Evolutionary conservation across 1,140 invertebrate species (phyloP), one percentile per base, ranked within the genome.

Genomic region (Spodoptera frugiperda): DNA sequence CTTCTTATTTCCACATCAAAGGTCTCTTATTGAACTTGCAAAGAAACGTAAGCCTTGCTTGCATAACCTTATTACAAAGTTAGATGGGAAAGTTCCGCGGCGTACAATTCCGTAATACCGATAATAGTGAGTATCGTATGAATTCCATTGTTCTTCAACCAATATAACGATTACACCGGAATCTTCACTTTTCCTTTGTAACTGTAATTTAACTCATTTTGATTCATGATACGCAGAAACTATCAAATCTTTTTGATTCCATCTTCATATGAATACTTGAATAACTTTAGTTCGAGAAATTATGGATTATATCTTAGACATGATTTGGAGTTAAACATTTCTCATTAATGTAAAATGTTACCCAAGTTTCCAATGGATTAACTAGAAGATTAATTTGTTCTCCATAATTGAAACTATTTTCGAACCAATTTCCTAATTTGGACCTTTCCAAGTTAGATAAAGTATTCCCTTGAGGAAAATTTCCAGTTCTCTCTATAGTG

Each of bases 81-180:
- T 71, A 48, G 68, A 80, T 82, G 80, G 55, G 79, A 81, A 84
- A 85, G 78, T 85, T 81, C 65, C 65, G 46, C 49, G 70, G 55
- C 51, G 65, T 79, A 67, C 70, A 44, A 78, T 81, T 84, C 65
- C 68, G 49, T 79, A 80, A 71, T 73, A 71, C 77, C 77, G 77
- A 81, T 78, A 80, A 79, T 72, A 78, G 48, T 67, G 59, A 53
- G 57, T 78, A 77, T 67, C 51, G 30, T 73, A 78, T 59, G 44
- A 25, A 65, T 25, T 33, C 78, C 76, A 84, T 84, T 84, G 80
- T 84, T 84, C 78, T 75, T 15, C 33, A 46, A 78, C 78, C 65
- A 71, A 30, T 44, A 53, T 55, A 71, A 39, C 55, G 51, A 71
- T 53, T 55, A 71, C 53, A 12, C 33, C 33, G 53, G 30, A 71